These are phyloP conservation scores for Lycaon pictus DNA, from an alignment of 2,113 vertebrate genomes.

Conservation along the genomic window DNA sequence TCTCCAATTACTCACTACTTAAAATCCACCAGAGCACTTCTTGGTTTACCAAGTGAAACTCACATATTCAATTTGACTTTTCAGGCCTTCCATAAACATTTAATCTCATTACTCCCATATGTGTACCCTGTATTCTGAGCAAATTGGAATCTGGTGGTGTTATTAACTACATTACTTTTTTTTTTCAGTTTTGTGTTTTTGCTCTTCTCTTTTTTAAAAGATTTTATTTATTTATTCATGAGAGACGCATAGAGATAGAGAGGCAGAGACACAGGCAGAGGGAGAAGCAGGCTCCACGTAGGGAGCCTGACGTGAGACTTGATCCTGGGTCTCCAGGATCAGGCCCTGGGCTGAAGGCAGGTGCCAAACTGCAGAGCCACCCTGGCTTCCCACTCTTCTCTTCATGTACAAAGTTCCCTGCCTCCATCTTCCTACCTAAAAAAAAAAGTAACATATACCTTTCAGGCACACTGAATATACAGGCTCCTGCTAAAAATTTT, in stretches of 20 bases:
- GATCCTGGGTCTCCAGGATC: no score
- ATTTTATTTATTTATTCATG: no score
- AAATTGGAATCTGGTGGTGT: neutral
- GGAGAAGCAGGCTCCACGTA: no score
- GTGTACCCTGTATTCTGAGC: neutral
- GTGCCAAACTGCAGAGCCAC: no score
- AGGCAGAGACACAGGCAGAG: no score
- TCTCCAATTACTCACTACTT: neutral
- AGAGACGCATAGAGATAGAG: no score
- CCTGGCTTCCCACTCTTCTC: neutral
- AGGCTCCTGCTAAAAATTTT: neutral
- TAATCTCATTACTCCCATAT: neutral
- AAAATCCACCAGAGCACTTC: neutral
- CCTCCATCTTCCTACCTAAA: neutral
- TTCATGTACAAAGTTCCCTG: neutral
- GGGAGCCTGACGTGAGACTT: no score
- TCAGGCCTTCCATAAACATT: neutral
- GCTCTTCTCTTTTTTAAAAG: neutral
- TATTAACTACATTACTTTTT: neutral
- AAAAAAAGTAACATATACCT: neutral
- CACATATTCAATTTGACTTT: slow-evolving; percentile 19
- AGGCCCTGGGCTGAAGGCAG: no score
- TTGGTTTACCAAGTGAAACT: slow-evolving; percentile 33
- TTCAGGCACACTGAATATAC: neutral
- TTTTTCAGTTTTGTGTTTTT: neutral